Conservation (phyloP, 2,888 invertebrate genomes). For the Drosophila fulvimacula region DNA sequence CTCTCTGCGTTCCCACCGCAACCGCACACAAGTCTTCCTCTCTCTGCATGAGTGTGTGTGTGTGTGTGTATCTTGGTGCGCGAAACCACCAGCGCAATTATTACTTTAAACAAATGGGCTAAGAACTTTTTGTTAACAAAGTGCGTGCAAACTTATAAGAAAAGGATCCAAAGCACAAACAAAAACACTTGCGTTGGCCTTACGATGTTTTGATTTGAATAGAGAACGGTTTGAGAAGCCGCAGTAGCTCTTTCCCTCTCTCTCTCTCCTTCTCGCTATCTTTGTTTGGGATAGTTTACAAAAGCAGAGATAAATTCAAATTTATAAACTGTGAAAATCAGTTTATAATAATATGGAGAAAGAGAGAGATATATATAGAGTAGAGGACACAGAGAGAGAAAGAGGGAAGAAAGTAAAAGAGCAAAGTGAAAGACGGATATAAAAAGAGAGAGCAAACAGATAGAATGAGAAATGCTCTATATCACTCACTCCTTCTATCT, state of each 20-base stretch:
- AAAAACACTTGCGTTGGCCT: slow-evolving; percentile 5
- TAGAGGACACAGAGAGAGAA: too few relatives aligned
- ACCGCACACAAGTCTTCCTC: background rate
- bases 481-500: too few relatives aligned
- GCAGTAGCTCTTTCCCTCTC: background rate
- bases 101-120: slow-evolving; percentile 64
- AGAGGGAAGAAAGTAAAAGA: too few relatives aligned
- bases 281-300: too few relatives aligned
- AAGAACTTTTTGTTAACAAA: slow-evolving; percentile 39
- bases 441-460: too few relatives aligned
- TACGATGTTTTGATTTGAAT: slow-evolving; percentile 15
- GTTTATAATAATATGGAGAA: background rate
- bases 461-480: too few relatives aligned
- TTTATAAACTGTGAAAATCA: too few relatives aligned
- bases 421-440: too few relatives aligned
- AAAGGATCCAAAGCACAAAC: slow-evolving; percentile 17
- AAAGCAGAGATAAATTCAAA: too few relatives aligned
- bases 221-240: slow-evolving; percentile 8
- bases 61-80: slow-evolving; percentile 15
- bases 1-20: slow-evolving; percentile 16
- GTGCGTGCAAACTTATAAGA: slow-evolving; percentile 29
- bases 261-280: too few relatives aligned
- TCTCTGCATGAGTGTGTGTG: background rate
- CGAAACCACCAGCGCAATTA: slow-evolving; percentile 63
- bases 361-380: background rate